A percentile compares a stretch with the other conserved stretches of the same genome.
phyloP scores from a whole-genome alignment of 2,797 vertebrate genomes.

The Epinephelus coioides region DNA sequence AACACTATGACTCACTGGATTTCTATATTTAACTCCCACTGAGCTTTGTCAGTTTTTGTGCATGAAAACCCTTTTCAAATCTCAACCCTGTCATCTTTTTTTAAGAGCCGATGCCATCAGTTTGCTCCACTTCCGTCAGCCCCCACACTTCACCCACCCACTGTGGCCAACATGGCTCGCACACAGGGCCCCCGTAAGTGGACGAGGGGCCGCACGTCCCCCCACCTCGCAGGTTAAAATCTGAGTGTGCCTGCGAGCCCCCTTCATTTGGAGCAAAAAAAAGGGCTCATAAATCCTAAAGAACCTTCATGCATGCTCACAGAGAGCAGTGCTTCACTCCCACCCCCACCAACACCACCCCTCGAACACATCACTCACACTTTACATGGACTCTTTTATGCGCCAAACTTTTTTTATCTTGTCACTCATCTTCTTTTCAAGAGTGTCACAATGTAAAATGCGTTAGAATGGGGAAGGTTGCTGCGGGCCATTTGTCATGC shows the following conservation, averaged over 20 bases:
- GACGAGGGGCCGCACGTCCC: background rate
- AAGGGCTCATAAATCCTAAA: conserved; percentile 52
- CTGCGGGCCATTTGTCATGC: conserved; percentile 77
- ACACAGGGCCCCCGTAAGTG: conserved; percentile 22
- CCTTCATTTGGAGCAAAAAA: conserved; percentile 22
- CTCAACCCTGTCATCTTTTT: background rate
- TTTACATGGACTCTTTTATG: conserved; percentile 44
- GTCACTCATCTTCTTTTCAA: conserved; percentile 64
- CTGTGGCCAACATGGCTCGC: conserved; percentile 41
- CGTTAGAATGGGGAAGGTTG: conserved; percentile 55
- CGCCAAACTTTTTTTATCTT: conserved; percentile 37
- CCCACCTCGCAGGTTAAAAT: conserved; percentile 20
- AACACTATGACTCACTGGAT: background rate
- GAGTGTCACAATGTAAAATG: conserved; percentile 52
- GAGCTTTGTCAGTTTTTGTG: background rate
- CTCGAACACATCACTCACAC: conserved; percentile 43
- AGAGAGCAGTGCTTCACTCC: conserved; percentile 6
- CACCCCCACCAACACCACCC: conserved; percentile 6
- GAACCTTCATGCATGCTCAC: conserved; percentile 35
- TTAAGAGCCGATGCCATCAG: conserved; percentile 1
- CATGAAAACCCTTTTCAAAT: background rate
- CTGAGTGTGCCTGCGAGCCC: conserved; percentile 33
- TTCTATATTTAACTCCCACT: background rate
- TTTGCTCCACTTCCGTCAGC: conserved; percentile 6
- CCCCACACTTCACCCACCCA: conserved; percentile 14